phyloP scores from a whole-genome alignment of 2,113 vertebrate species.

The Centropus unirufus region DNA sequence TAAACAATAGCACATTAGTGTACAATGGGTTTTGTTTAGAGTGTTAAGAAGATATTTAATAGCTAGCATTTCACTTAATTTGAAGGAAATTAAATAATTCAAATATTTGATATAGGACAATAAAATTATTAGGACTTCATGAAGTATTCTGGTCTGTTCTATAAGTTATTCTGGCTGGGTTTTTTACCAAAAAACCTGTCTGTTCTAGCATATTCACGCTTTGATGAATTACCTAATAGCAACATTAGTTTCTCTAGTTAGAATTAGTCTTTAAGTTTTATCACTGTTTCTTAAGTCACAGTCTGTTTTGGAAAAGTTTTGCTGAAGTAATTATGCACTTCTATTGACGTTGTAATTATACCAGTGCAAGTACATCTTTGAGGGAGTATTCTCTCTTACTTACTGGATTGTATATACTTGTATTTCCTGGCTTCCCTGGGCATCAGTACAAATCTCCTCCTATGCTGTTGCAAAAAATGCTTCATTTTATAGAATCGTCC shows the following conservation, averaged over 20 bases:
- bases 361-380: neutral
- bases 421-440: neutral
- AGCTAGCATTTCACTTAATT: neutral
- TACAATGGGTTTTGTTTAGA: neutral
- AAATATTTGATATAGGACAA: neutral
- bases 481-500: neutral
- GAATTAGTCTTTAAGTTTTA: neutral
- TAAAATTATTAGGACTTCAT: neutral
- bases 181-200: neutral
- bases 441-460: neutral
- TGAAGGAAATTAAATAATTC: neutral
- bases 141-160: neutral
- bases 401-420: neutral
- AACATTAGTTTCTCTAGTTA: neutral
- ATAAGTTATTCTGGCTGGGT: neutral
- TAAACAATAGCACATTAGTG: neutral
- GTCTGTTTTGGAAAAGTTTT: neutral
- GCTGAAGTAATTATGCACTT: neutral
- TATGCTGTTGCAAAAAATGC: neutral
- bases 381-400: neutral
- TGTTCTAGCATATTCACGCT: neutral
- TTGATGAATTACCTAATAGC: neutral
- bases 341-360: neutral
- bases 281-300: neutral
- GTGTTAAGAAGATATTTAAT: neutral